Percentiles rank a stretch among this genome's conserved stretches.
Conservation (phyloP, 2,888 invertebrate species). For the Caenorhabditis zanzibari region DNA sequence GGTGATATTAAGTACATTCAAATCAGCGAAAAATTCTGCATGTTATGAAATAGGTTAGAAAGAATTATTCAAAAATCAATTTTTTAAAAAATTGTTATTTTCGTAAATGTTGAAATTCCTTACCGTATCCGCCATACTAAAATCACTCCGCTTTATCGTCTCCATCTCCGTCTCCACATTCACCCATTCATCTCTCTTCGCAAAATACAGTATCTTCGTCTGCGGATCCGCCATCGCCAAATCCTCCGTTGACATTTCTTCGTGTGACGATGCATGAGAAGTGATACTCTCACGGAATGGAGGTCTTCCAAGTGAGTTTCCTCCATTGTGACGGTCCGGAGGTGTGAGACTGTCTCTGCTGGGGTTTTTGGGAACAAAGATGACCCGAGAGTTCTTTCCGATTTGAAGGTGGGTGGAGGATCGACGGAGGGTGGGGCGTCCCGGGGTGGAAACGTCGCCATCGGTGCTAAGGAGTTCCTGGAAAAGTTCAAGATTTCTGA, state of each 20-base stretch:
- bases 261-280: constrained; percentile 51
- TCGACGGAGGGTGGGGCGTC: constrained; percentile 23
- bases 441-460: constrained; percentile 26
- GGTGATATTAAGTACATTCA: too few relatives aligned
- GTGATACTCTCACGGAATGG: constrained; percentile 51
- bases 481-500: too few relatives aligned
- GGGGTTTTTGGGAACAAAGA: constrained; percentile 67
- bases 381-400: constrained; percentile 57
- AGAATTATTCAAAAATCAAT: too few relatives aligned
- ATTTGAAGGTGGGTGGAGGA: constrained; percentile 50
- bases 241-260: constrained; percentile 66
- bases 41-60: too few relatives aligned
- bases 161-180: constrained; percentile 75
- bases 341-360: constrained; percentile 58
- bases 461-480: constrained; percentile 57
- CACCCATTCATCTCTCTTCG: constrained; percentile 79
- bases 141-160: constrained; percentile 73
- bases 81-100: too few relatives aligned
- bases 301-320: constrained; percentile 12
- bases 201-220: constrained; percentile 74
- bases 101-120: constrained; percentile 4
- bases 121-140: constrained; percentile 78
- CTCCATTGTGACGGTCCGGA: constrained; percentile 21
- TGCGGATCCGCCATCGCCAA: constrained; percentile 71
- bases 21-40: too few relatives aligned